These are phyloP conservation scores for Dryococelus australis DNA, from an alignment of 2,888 invertebrate species.

Conservation along the genomic window DNA sequence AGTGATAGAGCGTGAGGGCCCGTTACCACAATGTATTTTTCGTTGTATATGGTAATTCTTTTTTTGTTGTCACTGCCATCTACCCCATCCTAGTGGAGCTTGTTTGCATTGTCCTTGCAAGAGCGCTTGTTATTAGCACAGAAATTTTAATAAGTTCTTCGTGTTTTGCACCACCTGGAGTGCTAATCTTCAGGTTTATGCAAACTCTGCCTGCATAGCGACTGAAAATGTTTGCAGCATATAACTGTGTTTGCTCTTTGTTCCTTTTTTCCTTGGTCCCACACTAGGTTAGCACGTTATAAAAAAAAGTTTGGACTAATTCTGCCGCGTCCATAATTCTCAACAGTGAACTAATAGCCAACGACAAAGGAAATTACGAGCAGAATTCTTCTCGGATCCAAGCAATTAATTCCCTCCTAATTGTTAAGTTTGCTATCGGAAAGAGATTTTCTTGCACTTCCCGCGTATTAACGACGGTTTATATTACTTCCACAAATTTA, in stretches of 20 bases:
- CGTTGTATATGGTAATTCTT: not conserved
- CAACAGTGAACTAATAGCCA: too few relatives aligned
- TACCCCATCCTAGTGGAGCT: not conserved
- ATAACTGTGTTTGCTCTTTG: not conserved
- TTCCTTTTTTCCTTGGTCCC: not conserved
- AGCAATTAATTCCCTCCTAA: too few relatives aligned
- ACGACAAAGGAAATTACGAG: too few relatives aligned
- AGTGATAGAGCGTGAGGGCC: not conserved
- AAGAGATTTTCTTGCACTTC: too few relatives aligned
- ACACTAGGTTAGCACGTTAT: too few relatives aligned
- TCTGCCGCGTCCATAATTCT: too few relatives aligned
- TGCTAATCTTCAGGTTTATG: not conserved
- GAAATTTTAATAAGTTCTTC: not conserved
- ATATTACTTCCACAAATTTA: too few relatives aligned
- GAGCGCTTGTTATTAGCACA: not conserved
- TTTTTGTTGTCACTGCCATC: not conserved
- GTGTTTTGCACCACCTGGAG: not conserved
- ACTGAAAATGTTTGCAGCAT: not conserved
- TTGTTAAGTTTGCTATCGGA: too few relatives aligned
- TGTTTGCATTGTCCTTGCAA: not conserved
- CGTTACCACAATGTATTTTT: not conserved
- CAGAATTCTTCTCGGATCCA: too few relatives aligned
- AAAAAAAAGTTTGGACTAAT: too few relatives aligned
- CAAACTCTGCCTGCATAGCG: not conserved
- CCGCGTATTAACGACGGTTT: too few relatives aligned